phyloP scores from a whole-genome alignment of 1,140 invertebrate species.

The Rhizoglyphus robini region DNA sequence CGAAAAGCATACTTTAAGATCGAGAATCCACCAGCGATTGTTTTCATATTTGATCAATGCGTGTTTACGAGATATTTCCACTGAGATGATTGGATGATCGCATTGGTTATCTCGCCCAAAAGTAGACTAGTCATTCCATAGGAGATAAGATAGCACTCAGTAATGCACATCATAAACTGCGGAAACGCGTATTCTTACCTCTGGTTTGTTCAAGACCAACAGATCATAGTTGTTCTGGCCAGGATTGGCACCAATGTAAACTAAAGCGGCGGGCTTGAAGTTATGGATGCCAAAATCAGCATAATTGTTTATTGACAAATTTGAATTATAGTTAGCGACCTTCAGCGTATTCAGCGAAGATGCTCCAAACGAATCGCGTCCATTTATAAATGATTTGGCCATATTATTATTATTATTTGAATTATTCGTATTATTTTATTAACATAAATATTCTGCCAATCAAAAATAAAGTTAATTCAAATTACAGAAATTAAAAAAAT shows the following conservation, averaged over 20 bases:
- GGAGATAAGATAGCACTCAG: not conserved
- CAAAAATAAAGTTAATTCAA: no score
- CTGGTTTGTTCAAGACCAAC: conserved; percentile 4
- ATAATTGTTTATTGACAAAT: no score
- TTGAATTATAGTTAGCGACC: no score
- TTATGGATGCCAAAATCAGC: no score
- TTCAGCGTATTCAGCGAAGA: no score
- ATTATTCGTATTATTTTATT: no score
- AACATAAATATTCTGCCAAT: no score
- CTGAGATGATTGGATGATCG: not conserved
- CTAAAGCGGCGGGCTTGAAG: not conserved
- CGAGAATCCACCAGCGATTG: not conserved
- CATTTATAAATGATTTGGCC: no score
- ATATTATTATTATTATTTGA: no score
- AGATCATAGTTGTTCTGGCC: not conserved
- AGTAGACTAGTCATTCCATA: not conserved
- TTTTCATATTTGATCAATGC: not conserved
- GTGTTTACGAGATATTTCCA: conserved; percentile 3
- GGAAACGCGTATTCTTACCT: not conserved
- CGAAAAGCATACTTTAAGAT: not conserved
- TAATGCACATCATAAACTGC: not conserved
- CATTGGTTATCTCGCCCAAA: conserved; percentile 10
- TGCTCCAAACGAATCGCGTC: no score
- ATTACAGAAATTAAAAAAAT: no score
- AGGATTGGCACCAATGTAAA: not conserved